Conservation (phyloP, 1,140 invertebrate genomes). For the Idris sp. region DNA sequence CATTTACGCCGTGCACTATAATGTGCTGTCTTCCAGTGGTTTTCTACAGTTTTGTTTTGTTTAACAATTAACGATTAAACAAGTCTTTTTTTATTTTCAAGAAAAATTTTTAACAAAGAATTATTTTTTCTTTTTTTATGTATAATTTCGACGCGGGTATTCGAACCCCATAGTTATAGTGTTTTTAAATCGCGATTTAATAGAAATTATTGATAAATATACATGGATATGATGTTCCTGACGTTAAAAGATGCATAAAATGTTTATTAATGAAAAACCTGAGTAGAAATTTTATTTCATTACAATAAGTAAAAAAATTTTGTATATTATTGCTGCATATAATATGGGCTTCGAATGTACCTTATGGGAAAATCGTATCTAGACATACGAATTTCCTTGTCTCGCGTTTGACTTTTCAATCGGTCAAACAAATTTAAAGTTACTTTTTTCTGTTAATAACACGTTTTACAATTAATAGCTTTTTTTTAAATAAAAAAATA, state of each 20-base stretch:
- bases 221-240: slow-evolving; percentile 52
- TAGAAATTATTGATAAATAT: background rate
- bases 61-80: slow-evolving; percentile 4
- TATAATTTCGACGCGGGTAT: slow-evolving; percentile 20
- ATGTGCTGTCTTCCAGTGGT: slow-evolving; percentile 76
- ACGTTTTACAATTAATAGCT: too few species aligned
- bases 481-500: too few species aligned
- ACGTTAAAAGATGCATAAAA: too few species aligned
- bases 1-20: slow-evolving; percentile 75
- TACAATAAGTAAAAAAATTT: too few species aligned
- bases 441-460: too few species aligned
- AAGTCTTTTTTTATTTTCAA: too few species aligned
- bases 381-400: slow-evolving; percentile 11
- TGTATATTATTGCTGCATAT: too few species aligned
- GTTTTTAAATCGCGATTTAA: background rate
- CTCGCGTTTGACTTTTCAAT: slow-evolving; percentile 2
- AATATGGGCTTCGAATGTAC: slow-evolving; percentile 55
- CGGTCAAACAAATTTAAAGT: too few species aligned
- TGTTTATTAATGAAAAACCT: too few species aligned
- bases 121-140: slow-evolving; percentile 7
- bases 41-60: slow-evolving; percentile 66
- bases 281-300: too few species aligned
- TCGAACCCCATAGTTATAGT: slow-evolving; percentile 57
- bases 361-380: slow-evolving; percentile 21
- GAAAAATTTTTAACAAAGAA: too few species aligned